Evolutionary conservation across 1,140 invertebrate genomes (phyloP), one percentile per base, ranked within the genome.

Genomic region (Drosophila athabasca): DNA sequence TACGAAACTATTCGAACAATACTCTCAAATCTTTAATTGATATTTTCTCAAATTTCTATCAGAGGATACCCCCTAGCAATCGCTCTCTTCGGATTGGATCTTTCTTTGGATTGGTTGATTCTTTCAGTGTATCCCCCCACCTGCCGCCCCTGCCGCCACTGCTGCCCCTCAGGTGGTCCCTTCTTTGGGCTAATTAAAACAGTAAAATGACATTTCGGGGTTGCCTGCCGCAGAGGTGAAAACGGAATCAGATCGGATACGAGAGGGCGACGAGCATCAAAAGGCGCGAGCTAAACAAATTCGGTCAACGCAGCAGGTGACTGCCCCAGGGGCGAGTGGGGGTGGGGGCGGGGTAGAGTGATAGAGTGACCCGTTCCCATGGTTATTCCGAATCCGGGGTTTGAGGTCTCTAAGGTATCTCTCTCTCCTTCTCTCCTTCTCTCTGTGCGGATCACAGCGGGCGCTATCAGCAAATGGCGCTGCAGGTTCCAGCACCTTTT

Each of bases 211-310:
- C 76, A 74, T 69, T 72, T 64, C 11, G 8, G 41, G 46, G 17
- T 19, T 31, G 24, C 29, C 44, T 26, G 24, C 39, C 26, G 48
- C 26, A 64, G 54, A 55, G 65, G 43, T 52, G 53, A 51, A 64
- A 57, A 49, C 39, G 41, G 51, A 35, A 7, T 49, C 13, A 53
- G 24, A 26, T 5, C 4, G 35, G 26, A 26, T 11, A 39, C 31
- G 59, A 70, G 50, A 35, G 41, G 9, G 6, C 26, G 48, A 43
- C 19, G 17, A 19, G 17, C 78, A 35, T 60, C 60, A 58, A 62
- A 76, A 62, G 78, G 72, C 81, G 77, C 72, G 81, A 80, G 76
- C 68, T 85, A 77, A 87, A 84, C 81, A 84, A 84, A 84, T 85
- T 84, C 64, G 68, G 68, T 62, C 69, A 55, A 54, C 81, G n/a